Base-by-base conservation (phyloP, 2,113 vertebrate genomes). In the Paedocypris sp. region DNA sequence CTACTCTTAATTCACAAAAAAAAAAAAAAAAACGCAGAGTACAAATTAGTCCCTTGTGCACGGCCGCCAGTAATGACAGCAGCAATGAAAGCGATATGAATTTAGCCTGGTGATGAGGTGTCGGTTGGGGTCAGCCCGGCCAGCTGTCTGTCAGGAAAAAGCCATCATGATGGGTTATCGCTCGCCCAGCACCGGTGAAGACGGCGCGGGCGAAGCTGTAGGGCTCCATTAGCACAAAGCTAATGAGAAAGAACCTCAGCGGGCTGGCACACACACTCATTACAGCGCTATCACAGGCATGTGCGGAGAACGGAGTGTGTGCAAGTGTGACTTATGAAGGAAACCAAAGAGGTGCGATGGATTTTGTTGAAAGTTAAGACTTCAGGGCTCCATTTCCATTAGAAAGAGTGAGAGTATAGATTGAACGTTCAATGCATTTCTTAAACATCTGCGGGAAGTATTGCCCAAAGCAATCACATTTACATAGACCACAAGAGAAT, bases 91-190 rank as follows among this genome's bases (percentile, higher is more conserved):
- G 59, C 13, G 35, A 66, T 31, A 49, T 47, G 54, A 61, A 57
- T 61, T 52, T 16, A 33, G 12, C 7, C 53, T 22, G 25, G 15
- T 29, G 31, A 47, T 66, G 71, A 63, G 49, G 67, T 66, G 52
- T 61, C 25, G 22, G 43, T 41, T 43, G 35, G 23, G 41, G 36
- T 43, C 54, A 50, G 18, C 22, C n/a, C 18, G 22, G 38, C 62
- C 58, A 61, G 66, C 38, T 57, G 70, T 56, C 56, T 22, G 41
- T 65, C 60, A 48, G 57, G 59, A 36, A 22, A 31, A 41, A 52
- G 46, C 58, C 36, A 62, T 69, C 46, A 62, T 42, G 8, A 28
- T 12, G 29, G 29, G 20, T 49, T 53, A 25, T 32, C 22, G 23
- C 46, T 26, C 31, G 38, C 35, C 23, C 26, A 46, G 29, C 41